Conservation (phyloP, 2,797 vertebrate genomes). For the Tolypeutes matacus region DNA sequence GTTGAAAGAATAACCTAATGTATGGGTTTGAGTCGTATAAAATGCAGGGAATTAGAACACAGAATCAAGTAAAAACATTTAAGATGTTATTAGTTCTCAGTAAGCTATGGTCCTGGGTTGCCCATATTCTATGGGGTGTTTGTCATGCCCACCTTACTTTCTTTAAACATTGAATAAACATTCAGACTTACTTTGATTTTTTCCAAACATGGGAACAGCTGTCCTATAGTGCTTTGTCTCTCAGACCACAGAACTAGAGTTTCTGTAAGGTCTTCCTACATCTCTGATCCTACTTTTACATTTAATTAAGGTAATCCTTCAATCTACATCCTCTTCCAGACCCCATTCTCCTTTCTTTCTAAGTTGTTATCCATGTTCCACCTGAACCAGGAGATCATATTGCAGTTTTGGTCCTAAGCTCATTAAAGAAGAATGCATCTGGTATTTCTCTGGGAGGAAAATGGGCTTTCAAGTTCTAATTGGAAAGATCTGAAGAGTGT, state of each 20-base stretch:
- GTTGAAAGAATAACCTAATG: conserved; percentile 43
- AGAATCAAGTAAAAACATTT: conserved; percentile 11
- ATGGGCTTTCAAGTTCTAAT: conserved; percentile 85
- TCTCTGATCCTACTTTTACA: conserved; percentile 84
- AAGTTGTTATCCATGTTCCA: conserved; percentile 81
- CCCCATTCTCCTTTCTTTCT: conserved; percentile 80
- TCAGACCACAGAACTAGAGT: conserved; percentile 76
- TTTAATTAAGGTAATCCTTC: conserved; percentile 86
- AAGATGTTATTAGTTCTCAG: conserved; percentile 16
- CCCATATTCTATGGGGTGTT: neutral
- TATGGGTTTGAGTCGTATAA: conserved; percentile 46
- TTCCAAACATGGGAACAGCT: conserved; percentile 69
- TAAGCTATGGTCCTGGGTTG: conserved; percentile 41
- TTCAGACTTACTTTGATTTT: conserved; percentile 67
- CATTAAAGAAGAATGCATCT: conserved; percentile 86
- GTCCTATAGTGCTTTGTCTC: conserved; percentile 73
- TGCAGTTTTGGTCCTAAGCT: conserved; percentile 84
- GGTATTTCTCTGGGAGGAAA: conserved; percentile 83
- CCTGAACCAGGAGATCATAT: conserved; percentile 83
- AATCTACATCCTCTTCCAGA: conserved; percentile 82
- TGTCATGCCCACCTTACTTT: conserved; percentile 57
- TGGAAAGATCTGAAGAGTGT: conserved; percentile 83
- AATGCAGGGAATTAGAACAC: conserved; percentile 10
- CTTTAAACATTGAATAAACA: conserved; percentile 70
- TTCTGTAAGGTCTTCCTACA: conserved; percentile 76